Evolutionary conservation across 2,888 invertebrate genomes (phyloP).

Genomic region (Heliconius sara): DNA sequence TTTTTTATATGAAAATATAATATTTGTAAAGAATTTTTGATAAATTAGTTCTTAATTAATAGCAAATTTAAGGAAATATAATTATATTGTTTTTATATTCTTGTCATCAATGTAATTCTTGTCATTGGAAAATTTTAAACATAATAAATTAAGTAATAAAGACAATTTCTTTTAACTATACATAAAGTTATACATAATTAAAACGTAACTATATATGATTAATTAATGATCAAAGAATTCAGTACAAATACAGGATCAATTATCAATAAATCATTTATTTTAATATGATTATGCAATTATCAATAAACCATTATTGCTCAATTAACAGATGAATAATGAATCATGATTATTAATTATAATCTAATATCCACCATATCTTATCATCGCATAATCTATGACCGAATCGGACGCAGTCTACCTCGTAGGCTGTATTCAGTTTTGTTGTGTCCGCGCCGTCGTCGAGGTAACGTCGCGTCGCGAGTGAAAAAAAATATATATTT

Average conservation of each 20-base stretch:
- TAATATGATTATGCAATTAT: not conserved
- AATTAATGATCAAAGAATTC: not conserved
- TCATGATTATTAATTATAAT: not conserved
- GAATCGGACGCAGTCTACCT: slow-evolving; percentile 61
- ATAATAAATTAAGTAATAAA: too few species aligned
- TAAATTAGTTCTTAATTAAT: too few species aligned
- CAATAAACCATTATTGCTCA: not conserved
- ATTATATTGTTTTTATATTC: too few species aligned
- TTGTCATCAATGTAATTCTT: too few species aligned
- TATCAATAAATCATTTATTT: too few species aligned
- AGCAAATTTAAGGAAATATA: too few species aligned
- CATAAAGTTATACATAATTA: not conserved
- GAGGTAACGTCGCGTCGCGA: slow-evolving; percentile 69
- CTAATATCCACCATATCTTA: slow-evolving; percentile 45
- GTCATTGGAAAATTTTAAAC: too few species aligned
- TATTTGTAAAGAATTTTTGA: too few species aligned
- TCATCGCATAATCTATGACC: slow-evolving; percentile 61
- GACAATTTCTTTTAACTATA: too few species aligned
- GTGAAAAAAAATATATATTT: slow-evolving; percentile 53
- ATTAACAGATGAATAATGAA: not conserved
- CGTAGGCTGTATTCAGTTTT: slow-evolving; percentile 65
- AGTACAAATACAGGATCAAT: too few species aligned
- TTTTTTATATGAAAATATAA: too few species aligned
- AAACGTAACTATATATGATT: not conserved
- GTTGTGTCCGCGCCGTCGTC: slow-evolving; percentile 78